Percentiles rank a stretch among this genome's conserved stretches.
Conservation (phyloP, 2,797 vertebrate genomes). For the Muscicapa striata region DNA sequence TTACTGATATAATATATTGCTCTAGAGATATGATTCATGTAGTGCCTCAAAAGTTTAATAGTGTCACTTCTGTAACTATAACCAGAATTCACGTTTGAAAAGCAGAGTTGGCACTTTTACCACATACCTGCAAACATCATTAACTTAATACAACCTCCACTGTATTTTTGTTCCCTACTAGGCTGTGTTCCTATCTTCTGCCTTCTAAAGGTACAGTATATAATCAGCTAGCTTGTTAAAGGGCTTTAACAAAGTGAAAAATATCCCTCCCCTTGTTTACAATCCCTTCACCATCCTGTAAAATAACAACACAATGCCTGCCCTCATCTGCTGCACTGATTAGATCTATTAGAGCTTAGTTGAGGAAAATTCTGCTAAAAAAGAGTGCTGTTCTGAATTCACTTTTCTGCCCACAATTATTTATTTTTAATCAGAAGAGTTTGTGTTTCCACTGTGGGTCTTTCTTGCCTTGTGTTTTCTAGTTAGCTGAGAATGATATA, state of each 20-base stretch:
- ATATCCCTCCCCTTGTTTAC: slow-evolving; percentile 69
- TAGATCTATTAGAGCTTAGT: slow-evolving; percentile 41
- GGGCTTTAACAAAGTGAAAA: slow-evolving; percentile 73
- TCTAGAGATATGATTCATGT: not conserved
- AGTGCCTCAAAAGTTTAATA: not conserved
- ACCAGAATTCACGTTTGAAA: not conserved
- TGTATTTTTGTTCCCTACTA: slow-evolving; percentile 19
- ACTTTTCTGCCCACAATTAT: slow-evolving; percentile 32
- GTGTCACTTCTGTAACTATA: not conserved
- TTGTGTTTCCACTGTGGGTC: slow-evolving; percentile 13
- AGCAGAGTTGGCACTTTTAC: slow-evolving; percentile 1
- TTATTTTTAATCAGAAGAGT: slow-evolving; percentile 26
- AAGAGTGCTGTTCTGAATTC: slow-evolving; percentile 10
- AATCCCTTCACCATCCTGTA: slow-evolving; percentile 35
- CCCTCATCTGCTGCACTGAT: slow-evolving; percentile 59
- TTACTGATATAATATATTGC: not conserved
- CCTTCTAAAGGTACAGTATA: slow-evolving; percentile 61
- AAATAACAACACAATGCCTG: slow-evolving; percentile 51
- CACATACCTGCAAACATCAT: not conserved
- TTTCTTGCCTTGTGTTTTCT: slow-evolving; percentile 30
- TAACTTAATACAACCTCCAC: not conserved
- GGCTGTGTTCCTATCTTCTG: slow-evolving; percentile 23
- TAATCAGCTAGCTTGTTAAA: slow-evolving; percentile 71
- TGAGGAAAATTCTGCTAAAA: slow-evolving; percentile 49
- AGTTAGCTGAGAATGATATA: slow-evolving; percentile 37